Base-by-base conservation (phyloP, 2,113 vertebrate species). In the Peromyscus californicus region DNA sequence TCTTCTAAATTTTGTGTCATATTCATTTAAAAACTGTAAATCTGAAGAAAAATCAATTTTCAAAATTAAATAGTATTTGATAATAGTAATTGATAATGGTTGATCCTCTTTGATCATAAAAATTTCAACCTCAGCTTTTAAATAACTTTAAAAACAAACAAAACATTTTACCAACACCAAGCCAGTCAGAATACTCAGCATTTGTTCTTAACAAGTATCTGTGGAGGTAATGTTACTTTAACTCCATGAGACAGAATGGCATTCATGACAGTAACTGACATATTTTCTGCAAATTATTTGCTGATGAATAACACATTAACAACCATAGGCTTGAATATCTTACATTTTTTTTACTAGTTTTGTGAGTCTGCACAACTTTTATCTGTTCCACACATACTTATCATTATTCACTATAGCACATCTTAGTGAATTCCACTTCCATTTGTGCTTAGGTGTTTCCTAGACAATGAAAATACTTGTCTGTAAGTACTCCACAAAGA, bases 391-490 rank as follows among this genome's bases (percentile, higher is more conserved):
- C 13, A 69, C 36, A n/a, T 82, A 80, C 74, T 87, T 91, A 86
- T 57, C 31, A 93, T 22, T 24, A 91, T 51, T 21, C 69, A 24
- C 11, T 93, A 15, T 4, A 90, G 70, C n/a, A 93, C 39, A 93
- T 95, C 63, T 89, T 87, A 90, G 63, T 84, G 74, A 80, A 94
- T 88, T 80, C 90, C n/a, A 96, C 84, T 90, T 97, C 95, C 89
- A 42, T 88, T 59, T 96, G 10, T 91, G 67, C 31, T 59, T 89
- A 61, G 4, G 39, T 91, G 15, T 90, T 96, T 96, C 78, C 67
- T 93, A 89, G 93, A 95, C 74, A 93, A 79, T 89, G 48, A 98
- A 97, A 94, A 96, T 82, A 94, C 45, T 79, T 45, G 17, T 79
- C 57, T 92, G 8, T 79, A 97, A 82, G n/a, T 74, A 39, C 88